phyloP scores from a whole-genome alignment of 2,888 invertebrate species.

The Caenorhabditis sulstoni region DNA sequence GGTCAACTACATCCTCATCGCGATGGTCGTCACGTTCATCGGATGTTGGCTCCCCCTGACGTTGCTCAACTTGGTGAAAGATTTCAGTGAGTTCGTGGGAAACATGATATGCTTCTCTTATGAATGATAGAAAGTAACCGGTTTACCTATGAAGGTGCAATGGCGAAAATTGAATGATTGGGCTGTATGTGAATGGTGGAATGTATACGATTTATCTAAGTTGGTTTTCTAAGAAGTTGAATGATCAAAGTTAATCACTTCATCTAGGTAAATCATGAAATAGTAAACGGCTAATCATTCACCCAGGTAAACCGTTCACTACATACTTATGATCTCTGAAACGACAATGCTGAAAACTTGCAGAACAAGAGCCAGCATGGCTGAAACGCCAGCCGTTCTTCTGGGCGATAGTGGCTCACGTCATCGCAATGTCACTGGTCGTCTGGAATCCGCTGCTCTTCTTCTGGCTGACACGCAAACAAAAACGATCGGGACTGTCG shows the following conservation, averaged over 20 bases:
- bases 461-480: constrained; percentile 80
- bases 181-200: too few relatives aligned
- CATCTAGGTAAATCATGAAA: too few relatives aligned
- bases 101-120: too few relatives aligned
- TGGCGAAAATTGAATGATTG: too few relatives aligned
- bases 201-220: too few relatives aligned
- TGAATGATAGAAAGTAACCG: too few relatives aligned
- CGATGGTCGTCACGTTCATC: constrained; percentile 87
- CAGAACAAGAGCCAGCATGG: constrained; percentile 75
- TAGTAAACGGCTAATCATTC: too few relatives aligned
- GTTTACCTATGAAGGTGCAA: neutral
- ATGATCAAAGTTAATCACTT: too few relatives aligned
- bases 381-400: constrained; percentile 77
- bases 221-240: too few relatives aligned
- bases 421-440: constrained; percentile 79
- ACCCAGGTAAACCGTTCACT: too few relatives aligned
- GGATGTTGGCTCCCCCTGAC: constrained; percentile 80
- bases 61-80: constrained; percentile 77
- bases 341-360: too few relatives aligned
- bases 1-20: constrained; percentile 81
- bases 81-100: constrained; percentile 78
- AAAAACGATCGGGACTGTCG: constrained; percentile 74
- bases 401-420: constrained; percentile 77
- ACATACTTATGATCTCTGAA: too few relatives aligned
- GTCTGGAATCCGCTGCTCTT: constrained; percentile 80